phyloP scores from a whole-genome alignment of 1,140 invertebrate genomes.

The Conus ventricosus region DNA sequence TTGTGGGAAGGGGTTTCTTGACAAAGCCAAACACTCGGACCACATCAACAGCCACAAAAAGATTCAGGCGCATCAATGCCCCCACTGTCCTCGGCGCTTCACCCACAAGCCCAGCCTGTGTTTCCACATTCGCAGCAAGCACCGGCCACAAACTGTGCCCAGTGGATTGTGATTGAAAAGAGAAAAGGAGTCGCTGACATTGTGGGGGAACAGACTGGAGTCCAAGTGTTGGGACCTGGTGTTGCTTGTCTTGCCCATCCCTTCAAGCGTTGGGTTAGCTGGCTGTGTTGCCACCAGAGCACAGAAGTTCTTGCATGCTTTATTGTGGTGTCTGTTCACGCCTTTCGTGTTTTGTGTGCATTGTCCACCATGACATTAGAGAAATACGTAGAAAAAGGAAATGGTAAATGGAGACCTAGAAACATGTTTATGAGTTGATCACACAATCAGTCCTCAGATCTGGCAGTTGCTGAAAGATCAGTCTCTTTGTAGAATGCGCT shows the following conservation, averaged over 20 bases:
- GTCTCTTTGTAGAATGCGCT: neutral
- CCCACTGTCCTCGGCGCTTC: neutral
- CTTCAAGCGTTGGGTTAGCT: neutral
- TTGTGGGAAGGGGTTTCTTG: neutral
- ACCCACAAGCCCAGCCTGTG: neutral
- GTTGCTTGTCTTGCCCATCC: too few species aligned
- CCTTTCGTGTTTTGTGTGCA: too few species aligned
- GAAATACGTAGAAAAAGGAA: too few species aligned
- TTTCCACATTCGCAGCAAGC: neutral
- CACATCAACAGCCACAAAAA: constrained; percentile 15
- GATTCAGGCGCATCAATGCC: neutral
- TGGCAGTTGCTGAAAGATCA: neutral
- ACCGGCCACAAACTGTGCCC: neutral
- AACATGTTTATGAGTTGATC: neutral
- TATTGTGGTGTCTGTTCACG: neutral
- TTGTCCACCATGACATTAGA: too few species aligned
- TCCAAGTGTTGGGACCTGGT: too few species aligned
- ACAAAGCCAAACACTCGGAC: neutral
- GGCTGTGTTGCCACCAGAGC: neutral
- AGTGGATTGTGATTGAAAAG: neutral
- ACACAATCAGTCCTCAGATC: neutral
- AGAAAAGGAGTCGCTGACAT: neutral
- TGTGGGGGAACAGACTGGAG: neutral
- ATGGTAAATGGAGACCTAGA: too few species aligned
- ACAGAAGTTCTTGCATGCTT: neutral